A percentile compares a stretch with the other conserved stretches of the same genome.
These are phyloP conservation scores for Sialis lutaria DNA, from an alignment of 2,888 invertebrate genomes.

Conservation along the genomic window DNA sequence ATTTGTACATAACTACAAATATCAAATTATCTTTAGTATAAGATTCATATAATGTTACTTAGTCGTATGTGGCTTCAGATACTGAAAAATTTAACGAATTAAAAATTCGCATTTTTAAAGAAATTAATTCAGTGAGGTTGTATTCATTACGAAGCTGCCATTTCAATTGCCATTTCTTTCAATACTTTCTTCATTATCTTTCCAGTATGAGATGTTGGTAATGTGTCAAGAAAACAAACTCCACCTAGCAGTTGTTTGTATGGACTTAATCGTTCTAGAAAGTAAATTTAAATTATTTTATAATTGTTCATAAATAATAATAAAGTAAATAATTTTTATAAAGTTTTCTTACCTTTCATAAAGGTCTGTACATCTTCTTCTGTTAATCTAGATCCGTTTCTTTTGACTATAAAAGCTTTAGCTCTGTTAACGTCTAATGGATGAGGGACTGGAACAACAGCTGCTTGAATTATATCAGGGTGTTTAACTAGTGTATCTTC, in stretches of 20 bases:
- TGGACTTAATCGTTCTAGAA: background rate
- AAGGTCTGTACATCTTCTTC: background rate
- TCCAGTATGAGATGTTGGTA: constrained; percentile 1
- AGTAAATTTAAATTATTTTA: no score
- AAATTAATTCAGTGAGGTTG: no score
- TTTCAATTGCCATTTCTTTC: background rate
- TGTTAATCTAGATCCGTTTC: background rate
- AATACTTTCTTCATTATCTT: constrained; percentile 1
- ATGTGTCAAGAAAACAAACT: background rate
- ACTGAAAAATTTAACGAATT: no score
- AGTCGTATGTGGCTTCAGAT: no score
- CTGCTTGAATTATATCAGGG: constrained; percentile 12
- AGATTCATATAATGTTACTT: no score
- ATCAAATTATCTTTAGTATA: no score
- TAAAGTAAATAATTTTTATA: no score
- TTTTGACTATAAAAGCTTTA: constrained; percentile 1
- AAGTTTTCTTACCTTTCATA: background rate
- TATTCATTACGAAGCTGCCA: no score
- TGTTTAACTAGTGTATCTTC: background rate
- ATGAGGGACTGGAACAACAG: constrained; percentile 20
- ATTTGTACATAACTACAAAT: no score
- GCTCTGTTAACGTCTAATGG: constrained; percentile 14
- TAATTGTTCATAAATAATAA: no score
- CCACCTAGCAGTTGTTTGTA: constrained; percentile 2
- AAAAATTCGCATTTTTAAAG: no score